Base-by-base conservation (phyloP, 2,797 vertebrate genomes). In the Sitta carolinensis region DNA sequence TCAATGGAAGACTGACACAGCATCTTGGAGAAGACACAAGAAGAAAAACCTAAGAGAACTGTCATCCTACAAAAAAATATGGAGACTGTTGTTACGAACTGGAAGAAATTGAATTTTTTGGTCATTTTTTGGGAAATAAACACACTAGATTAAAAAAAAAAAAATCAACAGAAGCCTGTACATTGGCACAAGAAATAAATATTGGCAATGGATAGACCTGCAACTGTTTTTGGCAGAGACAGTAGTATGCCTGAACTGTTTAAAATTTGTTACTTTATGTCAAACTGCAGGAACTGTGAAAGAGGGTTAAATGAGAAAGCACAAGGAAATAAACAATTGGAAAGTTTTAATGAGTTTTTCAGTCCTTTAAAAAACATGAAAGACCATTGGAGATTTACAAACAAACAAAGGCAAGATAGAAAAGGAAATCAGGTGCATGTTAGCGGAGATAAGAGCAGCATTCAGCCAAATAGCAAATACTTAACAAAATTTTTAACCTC, bases 371-470 rank as follows among this genome's bases (percentile, higher is more conserved):
- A 92, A 94, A 91, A 84, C 92, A 93, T 96, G 90, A 97, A 96
- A 97, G 90, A 83, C 86, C 1, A 0, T 79, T 92, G 93, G 87
- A 93, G 89, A 94, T 91, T 94, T 92, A 78, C 87, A 82, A 87
- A 64, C 0, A 13, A 96, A 94, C 81, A 95, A 95, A 95, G 87
- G 92, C 81, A 75, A 92, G 92, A 95, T 58, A 92, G 92, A 89
- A 92, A 92, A 95, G 89, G 43, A 93, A 95, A 95, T 93, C 94
- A 96, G 95, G 92, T 96, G 87, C 93, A 62, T 95, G 94, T 67
- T 86, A 91, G 79, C 0, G 0, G 90, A 95, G 95, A 95, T 95
- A 96, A 95, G 93, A 96, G 79, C 91, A 95, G 84, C 87, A 75
- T 86, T 93, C 58, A 95, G 87, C 69, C 94, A 95, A 96, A 95